Conservation (phyloP, 2,888 invertebrate genomes). For the Sphaerophoria taeniata region DNA sequence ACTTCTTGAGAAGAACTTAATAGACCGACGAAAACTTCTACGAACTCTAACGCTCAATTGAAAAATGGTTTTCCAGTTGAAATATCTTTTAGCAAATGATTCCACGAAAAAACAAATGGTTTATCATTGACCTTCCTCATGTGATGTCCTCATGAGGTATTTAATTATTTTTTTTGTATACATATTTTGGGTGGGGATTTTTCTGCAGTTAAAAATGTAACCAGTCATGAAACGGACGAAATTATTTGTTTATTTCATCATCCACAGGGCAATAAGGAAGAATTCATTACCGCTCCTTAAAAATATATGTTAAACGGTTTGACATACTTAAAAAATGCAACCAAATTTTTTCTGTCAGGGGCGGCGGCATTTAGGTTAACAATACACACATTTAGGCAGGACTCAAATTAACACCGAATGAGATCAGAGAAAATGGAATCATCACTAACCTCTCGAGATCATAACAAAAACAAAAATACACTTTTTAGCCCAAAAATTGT, state of each 20-base stretch:
- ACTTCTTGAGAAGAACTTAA: neutral
- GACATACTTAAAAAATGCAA: no score
- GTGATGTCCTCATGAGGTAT: neutral
- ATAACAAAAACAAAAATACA: neutral
- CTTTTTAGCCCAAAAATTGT: neutral
- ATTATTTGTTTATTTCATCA: no score
- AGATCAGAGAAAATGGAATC: slow-evolving; percentile 44
- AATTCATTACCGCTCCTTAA: no score
- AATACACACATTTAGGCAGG: no score
- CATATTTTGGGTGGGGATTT: slow-evolving; percentile 17
- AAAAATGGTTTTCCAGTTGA: slow-evolving; percentile 3
- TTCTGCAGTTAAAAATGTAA: neutral
- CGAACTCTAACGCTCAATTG: neutral
- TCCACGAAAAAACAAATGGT: slow-evolving; percentile 1
- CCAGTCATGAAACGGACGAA: no score
- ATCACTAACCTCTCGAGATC: neutral
- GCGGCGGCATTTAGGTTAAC: no score
- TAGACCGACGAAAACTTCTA: neutral
- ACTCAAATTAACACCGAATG: no score
- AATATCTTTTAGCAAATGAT: neutral
- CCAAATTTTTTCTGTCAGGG: no score
- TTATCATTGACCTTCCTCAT: neutral
- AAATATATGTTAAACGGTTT: no score
- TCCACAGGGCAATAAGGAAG: no score
- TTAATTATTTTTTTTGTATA: slow-evolving; percentile 3